Base-by-base conservation (phyloP, 2,888 invertebrate genomes). In the Synanthedon vespiformis region DNA sequence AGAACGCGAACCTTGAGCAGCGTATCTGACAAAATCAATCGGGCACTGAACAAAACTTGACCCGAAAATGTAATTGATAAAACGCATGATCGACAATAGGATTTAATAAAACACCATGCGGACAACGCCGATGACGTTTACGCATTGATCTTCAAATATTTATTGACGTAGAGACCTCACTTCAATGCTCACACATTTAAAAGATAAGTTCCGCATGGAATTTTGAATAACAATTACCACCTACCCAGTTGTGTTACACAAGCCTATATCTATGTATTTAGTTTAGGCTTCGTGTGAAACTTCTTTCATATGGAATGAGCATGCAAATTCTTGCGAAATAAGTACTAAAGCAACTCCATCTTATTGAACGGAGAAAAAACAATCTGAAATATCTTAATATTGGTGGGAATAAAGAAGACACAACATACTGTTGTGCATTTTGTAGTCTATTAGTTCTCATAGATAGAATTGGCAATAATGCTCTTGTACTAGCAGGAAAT, bases 1-100 rank as follows among this genome's bases (percentile, higher is more conserved):
- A 87, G 85, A 86, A 82, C 79, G 82, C 75, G 72, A 72, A 84
- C 87, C 87, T 87, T 87, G 87, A 85, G 74, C 72, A 72, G 72
- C 68, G 78, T 84, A 84, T 85, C 87, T 84, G 84, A 84, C 84
- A 84, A 86, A 87, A 87, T 86, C 85, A 80, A 86, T 85, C 85
- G 81, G 80, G 77, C 78, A 80, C 71, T 62, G 72, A 72, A 76
- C 79, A 80, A 84, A 81, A 80, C 84, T 84, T 85, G 84, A 86
- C 83, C 85, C 78, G 83, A 81, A 80, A 83, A 68, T 74, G 57
- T 71, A 73, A 75, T 77, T 72, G 76, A 79, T 79, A 77, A 74
- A 80, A 77, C 77, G 34, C 34, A 62, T 58, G 60, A 60, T 55
- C 60, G 57, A 58, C 55, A 59, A 59, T 59, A 56, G 61, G 56